Evolutionary conservation across 2,888 invertebrate species (phyloP).

Genomic region (Luperina nickerlii): DNA sequence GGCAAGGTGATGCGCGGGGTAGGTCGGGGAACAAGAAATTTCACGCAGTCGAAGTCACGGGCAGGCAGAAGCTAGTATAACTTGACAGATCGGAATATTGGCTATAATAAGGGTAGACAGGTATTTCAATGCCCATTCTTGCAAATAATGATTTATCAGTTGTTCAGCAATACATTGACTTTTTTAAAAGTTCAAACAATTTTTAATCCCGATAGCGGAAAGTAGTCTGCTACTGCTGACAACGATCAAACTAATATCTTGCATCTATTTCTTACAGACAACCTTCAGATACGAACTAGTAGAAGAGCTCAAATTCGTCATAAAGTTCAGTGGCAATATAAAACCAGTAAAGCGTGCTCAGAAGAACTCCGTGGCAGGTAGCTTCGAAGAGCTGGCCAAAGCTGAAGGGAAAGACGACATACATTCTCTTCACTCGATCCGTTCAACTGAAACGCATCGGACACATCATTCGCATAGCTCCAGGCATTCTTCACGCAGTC

Average conservation of each 20-base stretch:
- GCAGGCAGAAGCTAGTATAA: too few species aligned
- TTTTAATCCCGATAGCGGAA: neutral
- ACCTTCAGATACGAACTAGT: constrained; percentile 91
- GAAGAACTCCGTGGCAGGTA: constrained; percentile 76
- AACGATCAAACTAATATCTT: neutral
- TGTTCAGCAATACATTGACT: neutral
- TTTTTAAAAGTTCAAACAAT: neutral
- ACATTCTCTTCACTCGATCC: constrained; percentile 78
- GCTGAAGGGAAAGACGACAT: constrained; percentile 82
- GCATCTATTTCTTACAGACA: constrained; percentile 79
- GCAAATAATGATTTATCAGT: too few species aligned
- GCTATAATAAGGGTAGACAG: too few species aligned
- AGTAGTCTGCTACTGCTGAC: neutral
- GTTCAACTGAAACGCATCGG: constrained; percentile 78
- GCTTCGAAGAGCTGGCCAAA: constrained; percentile 78
- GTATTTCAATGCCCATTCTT: too few species aligned
- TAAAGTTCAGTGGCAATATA: constrained; percentile 91
- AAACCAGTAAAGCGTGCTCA: constrained; percentile 90
- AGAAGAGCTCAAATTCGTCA: constrained; percentile 92
- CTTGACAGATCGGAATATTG: too few species aligned
- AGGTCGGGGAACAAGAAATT: too few species aligned
- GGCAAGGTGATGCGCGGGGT: too few species aligned
- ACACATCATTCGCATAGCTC: constrained; percentile 84
- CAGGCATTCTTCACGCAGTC: constrained; percentile 80
- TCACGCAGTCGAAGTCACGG: too few species aligned